Base-by-base conservation (phyloP, 2,113 vertebrate species). In the Falco punctatus region DNA sequence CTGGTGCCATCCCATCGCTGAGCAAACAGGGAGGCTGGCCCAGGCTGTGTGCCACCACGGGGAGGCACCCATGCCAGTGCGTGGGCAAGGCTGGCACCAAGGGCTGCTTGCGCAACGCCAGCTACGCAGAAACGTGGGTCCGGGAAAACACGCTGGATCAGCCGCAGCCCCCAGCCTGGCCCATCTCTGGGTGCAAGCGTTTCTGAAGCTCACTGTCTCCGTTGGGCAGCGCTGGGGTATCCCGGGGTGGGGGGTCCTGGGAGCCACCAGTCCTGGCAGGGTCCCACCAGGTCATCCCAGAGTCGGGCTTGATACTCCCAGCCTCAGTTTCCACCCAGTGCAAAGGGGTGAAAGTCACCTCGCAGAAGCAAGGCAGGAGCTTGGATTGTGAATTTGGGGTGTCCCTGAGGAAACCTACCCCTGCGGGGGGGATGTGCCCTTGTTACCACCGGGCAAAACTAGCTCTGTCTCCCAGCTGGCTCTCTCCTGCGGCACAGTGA, bases 41-140 rank as follows among this genome's bases (percentile, higher is more conserved):
- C 4, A 27, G 81, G 95, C 90, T 55, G 11, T 4, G 0, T 48
- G 40, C 86, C 64, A 38, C 69, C 64, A 0, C 0, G 42, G 51
- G 91, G 38, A 73, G 92, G 67, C 38, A 59, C 32, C n/a, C 61
- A 5, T 40, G 55, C 20, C 54, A 12, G 11, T 4, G 51, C 0
- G 2, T 57, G 62, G 88, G 74, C 81, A 55, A 35, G 81, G 61
- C 48, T 78, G 69, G 27, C 71, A 40, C 6, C 0, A 28, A 83
- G 91, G 44, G 65, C 91, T 86, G 77, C 93, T 92, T 97, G 93
- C 24, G 5, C 81, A 96, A 97, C 74, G 83, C 33, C 70, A 46
- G 70, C 87, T 96, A 81, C 30, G 2, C 84, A 79, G 91, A 79
- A 94, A 18, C 33, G 0, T 0, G 24, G 78, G 86, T 92, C 61